Evolutionary conservation across 2,113 vertebrate genomes (phyloP), one percentile per base, ranked within the genome.

Genomic region (Lathamus discolor): DNA sequence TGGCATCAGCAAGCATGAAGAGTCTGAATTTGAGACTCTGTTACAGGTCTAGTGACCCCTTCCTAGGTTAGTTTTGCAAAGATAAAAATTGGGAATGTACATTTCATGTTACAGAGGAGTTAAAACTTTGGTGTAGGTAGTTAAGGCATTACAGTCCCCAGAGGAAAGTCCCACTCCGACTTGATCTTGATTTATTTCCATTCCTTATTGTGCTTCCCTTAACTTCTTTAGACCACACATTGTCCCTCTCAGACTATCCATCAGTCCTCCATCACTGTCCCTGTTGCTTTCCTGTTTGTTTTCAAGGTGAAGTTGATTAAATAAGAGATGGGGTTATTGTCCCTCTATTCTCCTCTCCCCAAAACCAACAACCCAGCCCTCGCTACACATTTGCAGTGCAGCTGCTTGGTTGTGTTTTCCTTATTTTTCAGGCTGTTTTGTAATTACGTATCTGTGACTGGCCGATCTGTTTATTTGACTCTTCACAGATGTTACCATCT

Each of bases 1-100:
- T 0, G 0, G 11, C 8, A 16, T 54, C 59, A 66, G 35, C 35
- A n/a, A 31, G 10, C 1, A 1, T 13, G 22, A 63, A 68, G 25
- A 5, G 9, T 70, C 57, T 57, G 64, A 57, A 55, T 44, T 19
- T 39, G 59, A 29, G 59, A 33, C 44, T 73, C 37, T 44, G 6
- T 78, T 31, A 25, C 52, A 3, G 3, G 23, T 63, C 46, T 67
- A 46, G 48, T 27, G 25, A 91, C 13, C 15, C 9, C 49, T 67
- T 78, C 55, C 23, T 63, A 17, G n/a, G 17, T 33, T 76, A 43
- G 19, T 86, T 93, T 82, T 64, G 43, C 11, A 25, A 62, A 74
- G 75, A 29, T 61, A 33, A 59, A 68, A 72, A 25, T 15, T 57
- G 5, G 18, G 33, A 72, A 44, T 3, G 3, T 14, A 27, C 4